These are phyloP conservation scores for Platichthys flesus DNA, from an alignment of 2,113 vertebrate genomes.

Conservation along the genomic window DNA sequence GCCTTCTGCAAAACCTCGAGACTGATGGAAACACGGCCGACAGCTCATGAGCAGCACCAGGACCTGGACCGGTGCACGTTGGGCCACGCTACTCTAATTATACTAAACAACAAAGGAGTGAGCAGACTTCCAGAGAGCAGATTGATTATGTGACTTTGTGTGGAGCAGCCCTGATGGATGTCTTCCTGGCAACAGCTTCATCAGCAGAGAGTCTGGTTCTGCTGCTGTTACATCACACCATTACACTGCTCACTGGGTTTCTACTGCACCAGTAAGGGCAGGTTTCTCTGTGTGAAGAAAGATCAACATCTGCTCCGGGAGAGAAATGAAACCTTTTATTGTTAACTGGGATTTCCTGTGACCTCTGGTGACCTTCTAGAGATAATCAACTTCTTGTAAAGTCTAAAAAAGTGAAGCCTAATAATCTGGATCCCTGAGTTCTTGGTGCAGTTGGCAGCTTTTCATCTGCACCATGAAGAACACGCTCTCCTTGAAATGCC, in stretches of 20 bases:
- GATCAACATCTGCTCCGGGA: no score
- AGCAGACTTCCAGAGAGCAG: slow-evolving; percentile 51
- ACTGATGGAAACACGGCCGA: background rate
- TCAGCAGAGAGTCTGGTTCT: slow-evolving; percentile 59
- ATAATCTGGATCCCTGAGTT: no score
- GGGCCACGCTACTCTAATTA: slow-evolving; percentile 47
- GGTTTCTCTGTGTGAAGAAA: background rate
- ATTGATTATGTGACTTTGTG: slow-evolving; percentile 73
- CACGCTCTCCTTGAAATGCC: background rate
- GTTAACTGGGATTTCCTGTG: no score
- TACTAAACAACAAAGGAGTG: slow-evolving; percentile 47
- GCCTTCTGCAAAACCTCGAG: background rate
- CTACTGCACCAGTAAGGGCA: background rate
- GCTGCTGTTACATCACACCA: slow-evolving; percentile 43
- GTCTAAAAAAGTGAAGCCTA: no score
- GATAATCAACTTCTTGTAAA: no score
- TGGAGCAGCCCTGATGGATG: slow-evolving; percentile 61
- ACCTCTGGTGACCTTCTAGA: no score
- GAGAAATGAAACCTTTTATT: no score
- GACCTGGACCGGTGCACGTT: slow-evolving; percentile 18
- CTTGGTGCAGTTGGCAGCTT: background rate
- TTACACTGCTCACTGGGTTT: background rate
- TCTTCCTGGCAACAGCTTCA: slow-evolving; percentile 57
- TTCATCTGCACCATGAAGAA: background rate
- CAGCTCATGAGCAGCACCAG: background rate